These are phyloP conservation scores for Drosophila auraria DNA, from an alignment of 1,140 invertebrate species.

Conservation along the genomic window DNA sequence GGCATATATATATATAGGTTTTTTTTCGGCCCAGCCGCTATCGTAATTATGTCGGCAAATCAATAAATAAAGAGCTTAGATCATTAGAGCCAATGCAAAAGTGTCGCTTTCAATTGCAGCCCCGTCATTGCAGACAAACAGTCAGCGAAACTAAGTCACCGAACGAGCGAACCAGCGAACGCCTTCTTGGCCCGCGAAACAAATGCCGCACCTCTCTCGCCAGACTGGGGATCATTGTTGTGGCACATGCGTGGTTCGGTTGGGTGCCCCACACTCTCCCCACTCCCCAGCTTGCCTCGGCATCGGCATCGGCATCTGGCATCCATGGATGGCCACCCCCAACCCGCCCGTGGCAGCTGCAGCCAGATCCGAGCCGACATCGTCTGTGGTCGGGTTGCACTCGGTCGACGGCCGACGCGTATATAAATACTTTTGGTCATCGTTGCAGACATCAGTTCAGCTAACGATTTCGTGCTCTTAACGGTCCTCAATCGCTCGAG, in stretches of 20 bases:
- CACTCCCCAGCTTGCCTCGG: conserved; percentile 21
- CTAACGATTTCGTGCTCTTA: conserved; percentile 81
- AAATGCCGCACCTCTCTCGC: conserved; percentile 55
- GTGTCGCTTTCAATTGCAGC: conserved; percentile 70
- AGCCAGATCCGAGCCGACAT: conserved; percentile 35
- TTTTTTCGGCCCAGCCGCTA: conserved; percentile 37
- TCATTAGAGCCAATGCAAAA: conserved; percentile 62
- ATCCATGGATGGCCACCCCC: conserved; percentile 19
- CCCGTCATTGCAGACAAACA: conserved; percentile 47
- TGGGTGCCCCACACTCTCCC: neutral
- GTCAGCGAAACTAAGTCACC: conserved; percentile 62
- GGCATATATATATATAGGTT: conserved; percentile 53
- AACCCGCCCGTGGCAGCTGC: conserved; percentile 46
- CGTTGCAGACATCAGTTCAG: conserved; percentile 83
- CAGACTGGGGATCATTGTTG: conserved; percentile 42
- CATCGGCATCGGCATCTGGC: conserved; percentile 23
- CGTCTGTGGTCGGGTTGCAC: conserved; percentile 41
- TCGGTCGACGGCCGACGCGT: conserved; percentile 58
- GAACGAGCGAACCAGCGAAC: conserved; percentile 22
- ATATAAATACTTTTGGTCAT: conserved; percentile 84
- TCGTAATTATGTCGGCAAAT: conserved; percentile 68
- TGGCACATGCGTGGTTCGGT: conserved; percentile 68
- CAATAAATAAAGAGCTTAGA: conserved; percentile 75
- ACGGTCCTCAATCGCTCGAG: conserved; percentile 67
- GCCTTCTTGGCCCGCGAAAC: conserved; percentile 40